Conservation (phyloP, 2,888 invertebrate genomes). For the Hylaea fasciaria region DNA sequence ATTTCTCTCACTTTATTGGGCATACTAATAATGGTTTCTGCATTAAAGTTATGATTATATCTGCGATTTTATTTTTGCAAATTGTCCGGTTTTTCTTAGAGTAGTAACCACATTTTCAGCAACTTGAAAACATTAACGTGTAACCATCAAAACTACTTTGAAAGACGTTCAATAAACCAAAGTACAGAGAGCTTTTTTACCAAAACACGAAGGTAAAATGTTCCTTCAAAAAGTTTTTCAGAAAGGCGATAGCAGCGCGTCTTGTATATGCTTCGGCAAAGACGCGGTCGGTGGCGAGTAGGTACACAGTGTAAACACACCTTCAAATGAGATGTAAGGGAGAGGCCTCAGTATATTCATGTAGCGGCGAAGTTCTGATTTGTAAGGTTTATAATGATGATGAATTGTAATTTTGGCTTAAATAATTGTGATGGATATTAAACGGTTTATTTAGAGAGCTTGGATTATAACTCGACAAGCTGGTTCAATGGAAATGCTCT, state of each 20-base stretch:
- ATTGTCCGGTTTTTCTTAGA: too few species aligned
- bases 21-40: too few species aligned
- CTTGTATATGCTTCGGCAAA: slow-evolving; percentile 67
- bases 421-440: too few species aligned
- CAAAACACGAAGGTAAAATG: slow-evolving; percentile 39
- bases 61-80: too few species aligned
- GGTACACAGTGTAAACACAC: slow-evolving; percentile 70
- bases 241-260: slow-evolving; percentile 59
- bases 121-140: slow-evolving; percentile 17
- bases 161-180: slow-evolving; percentile 43
- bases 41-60: too few species aligned
- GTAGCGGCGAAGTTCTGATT: slow-evolving; percentile 5
- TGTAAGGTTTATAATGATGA: too few species aligned
- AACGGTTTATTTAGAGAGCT: too few species aligned
- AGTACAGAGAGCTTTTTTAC: slow-evolving; percentile 45
- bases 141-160: slow-evolving; percentile 9
- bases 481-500: too few species aligned
- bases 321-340: slow-evolving; percentile 68
- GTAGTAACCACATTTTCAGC: background rate
- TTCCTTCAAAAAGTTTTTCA: slow-evolving; percentile 54
- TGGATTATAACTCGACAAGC: too few species aligned
- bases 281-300: slow-evolving; percentile 62
- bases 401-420: too few species aligned
- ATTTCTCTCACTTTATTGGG: too few species aligned
- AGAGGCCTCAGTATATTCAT: slow-evolving; percentile 22